Conservation (phyloP, 2,888 invertebrate species). For the Lochmaea crataegi region DNA sequence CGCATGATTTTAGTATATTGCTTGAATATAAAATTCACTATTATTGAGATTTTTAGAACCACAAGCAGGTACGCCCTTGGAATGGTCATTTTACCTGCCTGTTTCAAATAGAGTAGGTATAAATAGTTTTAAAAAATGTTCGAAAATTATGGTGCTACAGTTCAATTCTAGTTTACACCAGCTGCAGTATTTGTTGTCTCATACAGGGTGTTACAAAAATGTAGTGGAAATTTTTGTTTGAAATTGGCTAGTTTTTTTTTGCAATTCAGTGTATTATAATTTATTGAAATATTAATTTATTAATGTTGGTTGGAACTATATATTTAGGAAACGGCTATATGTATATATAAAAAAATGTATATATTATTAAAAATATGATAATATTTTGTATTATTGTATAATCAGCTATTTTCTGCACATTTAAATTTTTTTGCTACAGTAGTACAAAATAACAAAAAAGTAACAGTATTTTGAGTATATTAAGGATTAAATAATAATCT, state of each 20-base stretch:
- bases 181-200: too few species aligned
- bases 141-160: too few species aligned
- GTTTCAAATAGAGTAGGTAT: too few species aligned
- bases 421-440: constrained; percentile 53
- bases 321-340: constrained; percentile 41
- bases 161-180: too few species aligned
- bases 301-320: constrained; percentile 41
- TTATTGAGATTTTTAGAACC: too few species aligned
- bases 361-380: constrained; percentile 40
- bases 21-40: too few species aligned
- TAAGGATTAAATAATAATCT: not conserved
- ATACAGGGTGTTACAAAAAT: not conserved
- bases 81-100: too few species aligned
- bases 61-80: too few species aligned
- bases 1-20: too few species aligned
- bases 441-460: constrained; percentile 51
- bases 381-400: constrained; percentile 54
- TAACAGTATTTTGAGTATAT: constrained; percentile 45
- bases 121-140: too few species aligned
- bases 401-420: constrained; percentile 49
- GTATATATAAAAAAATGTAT: constrained; percentile 39
- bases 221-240: too few species aligned
- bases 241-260: not conserved
- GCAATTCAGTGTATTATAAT: constrained; percentile 21
- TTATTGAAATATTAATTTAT: constrained; percentile 42